Conservation (phyloP, 2,113 vertebrate species). For the Lepus europaeus region DNA sequence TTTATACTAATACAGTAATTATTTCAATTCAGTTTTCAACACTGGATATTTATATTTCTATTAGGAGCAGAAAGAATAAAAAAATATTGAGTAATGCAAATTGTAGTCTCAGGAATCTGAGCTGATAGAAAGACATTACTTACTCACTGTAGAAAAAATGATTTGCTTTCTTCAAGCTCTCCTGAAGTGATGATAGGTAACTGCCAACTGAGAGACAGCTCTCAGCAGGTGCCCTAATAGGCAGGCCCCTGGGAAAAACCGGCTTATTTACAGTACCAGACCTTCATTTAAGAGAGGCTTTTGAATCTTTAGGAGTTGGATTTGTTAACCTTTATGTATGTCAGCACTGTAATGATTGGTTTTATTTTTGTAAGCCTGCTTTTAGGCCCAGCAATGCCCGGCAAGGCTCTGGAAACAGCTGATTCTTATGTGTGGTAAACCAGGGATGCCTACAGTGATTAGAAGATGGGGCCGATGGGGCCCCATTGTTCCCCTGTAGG, state of each 20-base stretch:
- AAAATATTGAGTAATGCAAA: slow-evolving; percentile 56
- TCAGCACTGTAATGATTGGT: slow-evolving; percentile 41
- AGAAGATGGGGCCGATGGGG: neutral
- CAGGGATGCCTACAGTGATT: neutral
- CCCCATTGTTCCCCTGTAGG: neutral
- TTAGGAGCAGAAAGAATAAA: slow-evolving; percentile 30
- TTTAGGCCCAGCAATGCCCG: neutral
- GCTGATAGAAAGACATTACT: slow-evolving; percentile 44
- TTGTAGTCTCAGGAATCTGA: slow-evolving; percentile 28
- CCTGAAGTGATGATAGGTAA: slow-evolving; percentile 8
- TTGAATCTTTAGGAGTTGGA: slow-evolving; percentile 26
- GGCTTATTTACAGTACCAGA: neutral
- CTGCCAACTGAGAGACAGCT: slow-evolving; percentile 17
- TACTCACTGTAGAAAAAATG: slow-evolving; percentile 15
- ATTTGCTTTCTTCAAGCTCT: slow-evolving; percentile 37
- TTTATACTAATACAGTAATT: slow-evolving; percentile 8
- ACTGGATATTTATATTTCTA: neutral
- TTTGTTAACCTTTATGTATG: slow-evolving; percentile 58
- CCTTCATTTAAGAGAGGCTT: slow-evolving; percentile 38
- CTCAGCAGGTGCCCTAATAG: neutral
- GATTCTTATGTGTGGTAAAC: neutral
- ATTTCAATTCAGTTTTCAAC: slow-evolving; percentile 64
- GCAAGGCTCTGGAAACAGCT: neutral
- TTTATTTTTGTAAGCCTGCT: slow-evolving; percentile 60
- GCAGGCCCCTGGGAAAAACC: neutral